Base-by-base conservation (phyloP, 2,113 vertebrate genomes). In the Anguilla rostrata region DNA sequence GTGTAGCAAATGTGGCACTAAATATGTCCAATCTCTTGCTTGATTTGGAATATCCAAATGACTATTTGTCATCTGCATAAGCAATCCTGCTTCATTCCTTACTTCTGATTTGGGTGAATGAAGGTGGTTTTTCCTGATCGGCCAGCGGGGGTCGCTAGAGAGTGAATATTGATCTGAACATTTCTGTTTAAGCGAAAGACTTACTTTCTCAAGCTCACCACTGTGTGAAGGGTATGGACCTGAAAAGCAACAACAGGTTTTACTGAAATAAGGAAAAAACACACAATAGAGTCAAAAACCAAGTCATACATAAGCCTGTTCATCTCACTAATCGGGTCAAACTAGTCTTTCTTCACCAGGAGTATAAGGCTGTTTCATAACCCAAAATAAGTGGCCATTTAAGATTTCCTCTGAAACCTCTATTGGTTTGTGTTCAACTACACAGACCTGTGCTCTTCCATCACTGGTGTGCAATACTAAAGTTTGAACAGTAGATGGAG, bases 191-290 rank as follows among this genome's bases (percentile, higher is more conserved):
- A 86, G 2, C 2, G 63, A 81, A 83, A 75, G 89, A 94, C 94
- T 94, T 91, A 96, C 95, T 93, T 95, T 95, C 89, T 96, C 95
- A 90, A 93, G 94, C 85, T 96, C 95, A 87, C 92, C 92, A 86
- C 92, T 90, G 90, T 94, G 91, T 78, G 95, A 92, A 60, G 94
- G 94, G 92, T 94, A 91, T 16, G 95, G 91, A 93, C 93, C 95
- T 96, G 92, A 26, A 22, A 89, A 89, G 90, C 90, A 85, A 89
- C 88, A 92, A 14, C 18, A 87, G 87, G 89, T 12, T 66, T 22
- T 22, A 91, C 81, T 60, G 60, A n/a, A 81, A 29, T 29, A 78
- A 83, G 12, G 2, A 53, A 87, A 81, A 86, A 87, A 81, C 81
- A 66, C 60, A 66, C 60, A 60, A 60, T 20, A 60, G 56, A 60